These are phyloP conservation scores for Tetranychus piercei DNA, from an alignment of 2,888 invertebrate species.

Conservation along the genomic window DNA sequence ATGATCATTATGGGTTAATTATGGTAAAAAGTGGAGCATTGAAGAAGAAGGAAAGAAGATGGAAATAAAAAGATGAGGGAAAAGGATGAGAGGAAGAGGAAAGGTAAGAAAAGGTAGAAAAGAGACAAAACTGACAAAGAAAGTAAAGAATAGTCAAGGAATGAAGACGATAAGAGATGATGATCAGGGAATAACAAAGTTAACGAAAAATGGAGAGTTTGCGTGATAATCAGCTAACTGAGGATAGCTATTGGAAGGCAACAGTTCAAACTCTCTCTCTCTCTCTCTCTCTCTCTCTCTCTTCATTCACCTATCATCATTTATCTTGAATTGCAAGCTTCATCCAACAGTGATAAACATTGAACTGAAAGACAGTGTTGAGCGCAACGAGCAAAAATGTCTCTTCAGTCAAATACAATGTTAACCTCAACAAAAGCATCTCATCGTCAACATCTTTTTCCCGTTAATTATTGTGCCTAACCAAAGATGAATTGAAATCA, in stretches of 20 bases:
- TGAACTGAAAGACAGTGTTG: not conserved
- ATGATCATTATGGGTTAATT: not conserved
- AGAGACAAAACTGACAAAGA: not conserved
- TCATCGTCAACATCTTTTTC: too few relatives aligned
- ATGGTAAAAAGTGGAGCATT: not conserved
- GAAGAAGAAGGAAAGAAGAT: not conserved
- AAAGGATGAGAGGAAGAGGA: not conserved
- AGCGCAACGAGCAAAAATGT: too few relatives aligned
- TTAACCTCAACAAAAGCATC: too few relatives aligned
- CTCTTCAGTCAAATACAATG: too few relatives aligned
- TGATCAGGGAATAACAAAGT: not conserved
- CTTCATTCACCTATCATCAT: not conserved
- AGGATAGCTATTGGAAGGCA: not conserved
- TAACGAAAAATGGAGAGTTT: not conserved
- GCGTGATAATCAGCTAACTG: not conserved
- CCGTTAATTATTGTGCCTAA: too few relatives aligned
- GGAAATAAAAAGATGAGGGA: not conserved
- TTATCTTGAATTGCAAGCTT: not conserved
- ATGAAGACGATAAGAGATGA: not conserved
- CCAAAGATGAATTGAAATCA: too few relatives aligned
- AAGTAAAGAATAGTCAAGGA: not conserved
- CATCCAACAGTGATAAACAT: not conserved
- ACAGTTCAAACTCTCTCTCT: slow-evolving; percentile 4
- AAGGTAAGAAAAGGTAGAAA: not conserved
- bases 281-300: slow-evolving; percentile 2